Evolutionary conservation across 2,888 invertebrate species (phyloP).

Genomic region (Zygothrica quintamaculata): DNA sequence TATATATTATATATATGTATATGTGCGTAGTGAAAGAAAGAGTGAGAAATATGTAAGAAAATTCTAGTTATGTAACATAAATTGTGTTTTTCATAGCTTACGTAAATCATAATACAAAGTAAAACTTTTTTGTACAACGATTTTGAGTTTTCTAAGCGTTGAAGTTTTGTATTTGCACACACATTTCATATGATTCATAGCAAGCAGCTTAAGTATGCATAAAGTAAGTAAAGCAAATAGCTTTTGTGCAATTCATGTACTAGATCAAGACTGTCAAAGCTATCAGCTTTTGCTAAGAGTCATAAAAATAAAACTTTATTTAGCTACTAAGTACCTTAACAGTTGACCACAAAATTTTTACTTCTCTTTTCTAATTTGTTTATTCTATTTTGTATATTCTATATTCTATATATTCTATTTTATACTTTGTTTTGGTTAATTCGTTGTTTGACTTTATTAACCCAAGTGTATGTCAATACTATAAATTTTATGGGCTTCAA

Average conservation of each 20-base stretch:
- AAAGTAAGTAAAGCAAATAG: neutral
- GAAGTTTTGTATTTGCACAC: conserved; percentile 5
- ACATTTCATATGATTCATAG: conserved; percentile 13
- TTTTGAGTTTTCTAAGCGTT: conserved; percentile 24
- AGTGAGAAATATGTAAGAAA: conserved; percentile 25
- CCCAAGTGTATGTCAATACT: too few relatives aligned
- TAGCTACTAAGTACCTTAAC: neutral
- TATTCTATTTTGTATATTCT: too few relatives aligned
- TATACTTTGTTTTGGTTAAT: too few relatives aligned
- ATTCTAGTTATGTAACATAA: conserved; percentile 42
- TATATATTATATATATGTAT: too few relatives aligned
- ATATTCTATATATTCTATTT: too few relatives aligned
- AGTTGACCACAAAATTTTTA: too few relatives aligned
- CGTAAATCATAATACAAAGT: conserved; percentile 43
- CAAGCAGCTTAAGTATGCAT: neutral
- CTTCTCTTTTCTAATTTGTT: too few relatives aligned
- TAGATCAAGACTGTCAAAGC: neutral
- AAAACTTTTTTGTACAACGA: conserved; percentile 11
- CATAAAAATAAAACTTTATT: neutral
- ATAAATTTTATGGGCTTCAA: too few relatives aligned
- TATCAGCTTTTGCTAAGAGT: neutral
- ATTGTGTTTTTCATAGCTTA: conserved; percentile 36
- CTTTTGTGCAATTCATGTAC: neutral
- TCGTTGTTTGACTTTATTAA: too few relatives aligned
- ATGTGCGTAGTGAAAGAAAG: neutral